phyloP scores from a whole-genome alignment of 2,113 vertebrate genomes.

The Eonycteris spelaea region DNA sequence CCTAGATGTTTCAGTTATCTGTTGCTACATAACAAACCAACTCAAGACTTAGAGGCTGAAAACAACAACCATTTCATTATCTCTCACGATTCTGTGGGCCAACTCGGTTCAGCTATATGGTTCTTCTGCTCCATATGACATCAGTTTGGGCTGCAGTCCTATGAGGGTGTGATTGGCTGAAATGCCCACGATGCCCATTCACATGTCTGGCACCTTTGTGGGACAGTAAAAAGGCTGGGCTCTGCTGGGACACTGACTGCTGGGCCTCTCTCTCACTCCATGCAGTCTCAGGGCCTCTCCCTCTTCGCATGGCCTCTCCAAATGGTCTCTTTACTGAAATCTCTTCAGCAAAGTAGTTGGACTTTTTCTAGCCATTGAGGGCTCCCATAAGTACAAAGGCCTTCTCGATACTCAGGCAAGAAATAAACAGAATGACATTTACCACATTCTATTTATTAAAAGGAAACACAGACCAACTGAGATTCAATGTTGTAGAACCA shows the following conservation, averaged over 20 bases:
- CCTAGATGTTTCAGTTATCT: background rate
- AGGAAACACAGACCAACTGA: background rate
- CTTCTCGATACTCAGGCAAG: background rate
- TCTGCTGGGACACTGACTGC: background rate
- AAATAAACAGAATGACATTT: background rate
- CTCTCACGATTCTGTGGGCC: background rate
- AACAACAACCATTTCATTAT: background rate
- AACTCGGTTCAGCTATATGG: background rate
- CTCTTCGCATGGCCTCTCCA: background rate
- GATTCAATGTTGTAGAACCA: background rate
- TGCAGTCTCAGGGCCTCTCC: background rate
- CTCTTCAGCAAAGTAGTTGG: background rate
- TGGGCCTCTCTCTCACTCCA: background rate
- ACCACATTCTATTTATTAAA: background rate
- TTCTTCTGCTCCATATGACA: background rate
- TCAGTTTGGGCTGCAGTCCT: background rate
- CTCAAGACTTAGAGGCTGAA: background rate
- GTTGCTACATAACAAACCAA: background rate
- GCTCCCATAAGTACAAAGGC: background rate
- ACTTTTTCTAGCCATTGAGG: background rate
- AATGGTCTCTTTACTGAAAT: background rate
- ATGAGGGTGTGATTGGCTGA: background rate
- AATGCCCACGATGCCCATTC: background rate
- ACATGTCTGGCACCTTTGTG: background rate
- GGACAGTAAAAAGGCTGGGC: background rate